A percentile compares a stretch with the other conserved stretches of the same genome.
Evolutionary conservation across 2,888 invertebrate genomes (phyloP).

Genomic region (Stegophylla sp.): DNA sequence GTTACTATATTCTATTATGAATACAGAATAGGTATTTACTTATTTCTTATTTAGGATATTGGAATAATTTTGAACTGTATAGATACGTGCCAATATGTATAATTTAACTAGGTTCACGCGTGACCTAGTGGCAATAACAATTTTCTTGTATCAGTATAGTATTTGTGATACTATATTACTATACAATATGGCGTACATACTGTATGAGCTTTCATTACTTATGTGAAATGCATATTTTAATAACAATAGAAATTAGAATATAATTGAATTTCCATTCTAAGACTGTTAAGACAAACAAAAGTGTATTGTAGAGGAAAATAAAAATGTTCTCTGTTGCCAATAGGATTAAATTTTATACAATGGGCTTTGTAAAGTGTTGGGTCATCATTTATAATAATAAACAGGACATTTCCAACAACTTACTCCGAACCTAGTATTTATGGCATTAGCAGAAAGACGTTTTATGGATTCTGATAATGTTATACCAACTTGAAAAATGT

Average conservation of each 20-base stretch:
- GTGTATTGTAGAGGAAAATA: too few species aligned
- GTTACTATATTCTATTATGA: too few species aligned
- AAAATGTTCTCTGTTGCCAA: too few species aligned
- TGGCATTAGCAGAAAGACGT: too few species aligned
- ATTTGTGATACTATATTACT: background rate
- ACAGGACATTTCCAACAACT: too few species aligned
- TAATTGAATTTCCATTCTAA: background rate
- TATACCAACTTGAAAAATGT: too few species aligned
- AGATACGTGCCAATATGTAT: background rate
- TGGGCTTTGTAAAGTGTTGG: too few species aligned
- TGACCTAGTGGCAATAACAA: slow-evolving; percentile 3
- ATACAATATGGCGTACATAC: background rate
- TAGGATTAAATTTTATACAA: too few species aligned
- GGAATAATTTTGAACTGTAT: background rate
- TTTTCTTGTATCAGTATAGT: slow-evolving; percentile 7
- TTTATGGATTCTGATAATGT: too few species aligned
- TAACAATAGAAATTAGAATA: slow-evolving; percentile 6
- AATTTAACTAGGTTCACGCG: slow-evolving; percentile 10
- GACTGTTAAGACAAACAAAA: background rate
- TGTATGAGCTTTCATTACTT: background rate
- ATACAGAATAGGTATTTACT: too few species aligned
- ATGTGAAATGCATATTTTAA: background rate
- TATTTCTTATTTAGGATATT: background rate
- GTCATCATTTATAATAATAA: too few species aligned
- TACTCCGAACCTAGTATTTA: too few species aligned